These are phyloP conservation scores for Chelon auratus DNA, from an alignment of 2,797 vertebrate genomes.

Conservation along the genomic window DNA sequence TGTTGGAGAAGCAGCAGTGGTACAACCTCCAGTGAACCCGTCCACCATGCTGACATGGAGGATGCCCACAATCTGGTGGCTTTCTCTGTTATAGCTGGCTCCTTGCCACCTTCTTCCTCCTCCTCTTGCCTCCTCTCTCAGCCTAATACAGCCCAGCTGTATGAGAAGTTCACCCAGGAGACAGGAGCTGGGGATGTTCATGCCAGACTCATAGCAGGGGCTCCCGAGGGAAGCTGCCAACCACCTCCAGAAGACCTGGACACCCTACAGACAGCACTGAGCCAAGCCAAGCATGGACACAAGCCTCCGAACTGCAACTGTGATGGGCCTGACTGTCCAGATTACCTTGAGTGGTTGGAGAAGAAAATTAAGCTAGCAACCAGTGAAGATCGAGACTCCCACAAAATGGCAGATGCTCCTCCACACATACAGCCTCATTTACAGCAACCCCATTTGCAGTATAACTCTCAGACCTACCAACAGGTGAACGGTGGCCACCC, in stretches of 20 bases:
- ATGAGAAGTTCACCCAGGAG: constrained; percentile 93
- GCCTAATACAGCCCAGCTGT: constrained; percentile 86
- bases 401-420: constrained; percentile 71
- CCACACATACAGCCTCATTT: constrained; percentile 65
- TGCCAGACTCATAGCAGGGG: constrained; percentile 63
- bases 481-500: constrained; percentile 70
- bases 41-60: constrained; percentile 87
- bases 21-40: constrained; percentile 59
- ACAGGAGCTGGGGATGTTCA: constrained; percentile 79
- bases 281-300: constrained; percentile 92
- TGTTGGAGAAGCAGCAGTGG: constrained; percentile 73
- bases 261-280: constrained; percentile 91
- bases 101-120: constrained; percentile 87
- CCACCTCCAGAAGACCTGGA: constrained; percentile 87
- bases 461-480: constrained; percentile 67
- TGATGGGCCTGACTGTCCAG: constrained; percentile 96
- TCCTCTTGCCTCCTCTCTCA: constrained; percentile 67
- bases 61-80: constrained; percentile 94
- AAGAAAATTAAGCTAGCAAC: constrained; percentile 93
- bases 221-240: constrained; percentile 65
- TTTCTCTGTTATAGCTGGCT: constrained; percentile 92
- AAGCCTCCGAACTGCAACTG: constrained; percentile 98
- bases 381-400: constrained; percentile 75
- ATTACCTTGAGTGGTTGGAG: constrained; percentile 98
- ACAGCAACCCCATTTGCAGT: constrained; percentile 68